Conservation (phyloP, 1,140 invertebrate genomes). For the Macrosteles quadrilineatus region DNA sequence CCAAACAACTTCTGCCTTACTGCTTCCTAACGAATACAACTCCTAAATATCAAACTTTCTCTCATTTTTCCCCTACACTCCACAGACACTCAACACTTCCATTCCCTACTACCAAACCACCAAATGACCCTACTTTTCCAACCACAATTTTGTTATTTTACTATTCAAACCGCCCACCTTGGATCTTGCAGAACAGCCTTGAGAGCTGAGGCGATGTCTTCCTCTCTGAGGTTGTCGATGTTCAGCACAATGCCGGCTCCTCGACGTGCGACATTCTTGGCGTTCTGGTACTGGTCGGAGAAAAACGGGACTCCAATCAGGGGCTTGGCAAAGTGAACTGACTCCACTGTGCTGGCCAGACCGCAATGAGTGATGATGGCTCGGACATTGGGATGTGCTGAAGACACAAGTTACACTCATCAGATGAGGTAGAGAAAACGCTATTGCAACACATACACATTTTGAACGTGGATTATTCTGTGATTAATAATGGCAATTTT, state of each 20-base stretch:
- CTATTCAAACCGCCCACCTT: conserved; percentile 18
- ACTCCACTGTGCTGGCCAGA: conserved; percentile 52
- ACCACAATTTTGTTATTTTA: no score
- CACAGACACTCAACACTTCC: no score
- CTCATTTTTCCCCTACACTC: no score
- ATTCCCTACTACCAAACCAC: no score
- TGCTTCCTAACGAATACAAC: no score
- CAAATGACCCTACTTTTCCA: no score
- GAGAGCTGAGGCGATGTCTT: conserved; percentile 34
- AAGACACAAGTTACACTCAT: conserved; percentile 32
- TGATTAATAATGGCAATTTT: no score
- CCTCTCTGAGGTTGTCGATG: conserved; percentile 34
- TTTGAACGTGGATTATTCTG: no score
- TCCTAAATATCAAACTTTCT: no score
- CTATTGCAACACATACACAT: no score
- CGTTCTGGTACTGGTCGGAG: conserved; percentile 49
- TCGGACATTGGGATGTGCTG: conserved; percentile 50
- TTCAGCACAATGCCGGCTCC: conserved; percentile 42
- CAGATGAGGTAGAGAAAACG: no score
- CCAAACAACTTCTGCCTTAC: no score
- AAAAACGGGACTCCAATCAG: conserved; percentile 54
- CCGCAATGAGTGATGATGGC: conserved; percentile 56
- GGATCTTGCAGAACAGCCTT: conserved; percentile 40
- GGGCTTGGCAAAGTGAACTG: conserved; percentile 55
- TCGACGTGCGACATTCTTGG: conserved; percentile 42